Conservation (phyloP, 1,140 invertebrate species). For the Thalassaphorura encarpata region DNA sequence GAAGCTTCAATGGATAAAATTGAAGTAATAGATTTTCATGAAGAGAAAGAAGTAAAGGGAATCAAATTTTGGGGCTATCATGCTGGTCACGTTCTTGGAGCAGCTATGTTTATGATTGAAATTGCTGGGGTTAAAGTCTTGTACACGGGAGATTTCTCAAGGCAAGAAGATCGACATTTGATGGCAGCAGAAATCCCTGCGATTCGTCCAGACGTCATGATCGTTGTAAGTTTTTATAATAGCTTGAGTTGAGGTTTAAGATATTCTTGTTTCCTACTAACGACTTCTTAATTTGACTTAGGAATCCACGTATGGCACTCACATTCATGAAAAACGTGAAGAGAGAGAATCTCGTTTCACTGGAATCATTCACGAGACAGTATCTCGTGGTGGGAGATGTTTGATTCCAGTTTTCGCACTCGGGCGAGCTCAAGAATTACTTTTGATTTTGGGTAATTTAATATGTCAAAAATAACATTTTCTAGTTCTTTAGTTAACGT, state of each 20-base stretch:
- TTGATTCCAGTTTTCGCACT: constrained; percentile 98
- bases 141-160: constrained; percentile 97
- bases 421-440: constrained; percentile 90
- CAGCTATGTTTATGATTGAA: constrained; percentile 99
- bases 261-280: too few species aligned
- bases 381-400: constrained; percentile 87
- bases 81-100: constrained; percentile 96
- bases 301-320: constrained; percentile 98
- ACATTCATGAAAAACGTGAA: constrained; percentile 97
- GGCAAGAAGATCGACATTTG: constrained; percentile 97
- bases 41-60: constrained; percentile 94
- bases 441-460: constrained; percentile 82
- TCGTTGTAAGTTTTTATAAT: constrained; percentile 53
- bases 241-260: too few species aligned
- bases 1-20: constrained; percentile 98
- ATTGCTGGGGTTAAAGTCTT: constrained; percentile 94
- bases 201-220: constrained; percentile 90
- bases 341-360: constrained; percentile 93
- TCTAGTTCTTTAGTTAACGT: constrained; percentile 30
- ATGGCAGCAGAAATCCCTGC: constrained; percentile 98
- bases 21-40: constrained; percentile 96
- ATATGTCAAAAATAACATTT: constrained; percentile 16
- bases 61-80: constrained; percentile 98
- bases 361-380: constrained; percentile 88
- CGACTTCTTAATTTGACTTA: constrained; percentile 35